Conservation (phyloP, 2,888 invertebrate species). For the Scaptomyza flava region DNA sequence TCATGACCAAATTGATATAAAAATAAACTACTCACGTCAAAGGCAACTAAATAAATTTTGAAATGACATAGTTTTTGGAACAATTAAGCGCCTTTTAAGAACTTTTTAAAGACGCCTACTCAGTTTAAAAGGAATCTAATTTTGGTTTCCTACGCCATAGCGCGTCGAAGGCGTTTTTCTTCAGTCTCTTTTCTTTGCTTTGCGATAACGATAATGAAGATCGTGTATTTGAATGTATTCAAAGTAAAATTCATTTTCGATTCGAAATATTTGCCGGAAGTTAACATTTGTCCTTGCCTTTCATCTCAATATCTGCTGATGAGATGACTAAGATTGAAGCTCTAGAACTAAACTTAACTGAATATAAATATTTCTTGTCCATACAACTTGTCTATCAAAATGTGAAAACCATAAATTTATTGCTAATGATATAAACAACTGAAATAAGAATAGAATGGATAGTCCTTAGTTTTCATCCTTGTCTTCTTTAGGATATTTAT, state of each 20-base stretch:
- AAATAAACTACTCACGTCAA: background rate
- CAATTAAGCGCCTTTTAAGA: too few relatives aligned
- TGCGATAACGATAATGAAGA: background rate
- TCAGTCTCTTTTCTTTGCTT: too few relatives aligned
- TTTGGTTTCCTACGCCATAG: too few relatives aligned
- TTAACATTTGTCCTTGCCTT: conserved; percentile 45
- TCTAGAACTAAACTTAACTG: background rate
- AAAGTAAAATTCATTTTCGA: background rate
- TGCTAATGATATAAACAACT: background rate
- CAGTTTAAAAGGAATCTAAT: background rate
- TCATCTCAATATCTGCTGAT: conserved; percentile 23
- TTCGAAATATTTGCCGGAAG: conserved; percentile 53
- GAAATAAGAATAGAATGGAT: background rate
- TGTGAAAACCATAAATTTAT: background rate
- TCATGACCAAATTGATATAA: background rate
- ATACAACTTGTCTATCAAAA: background rate
- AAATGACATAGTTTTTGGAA: background rate
- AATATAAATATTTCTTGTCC: background rate
- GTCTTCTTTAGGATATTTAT: background rate
- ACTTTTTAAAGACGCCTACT: conserved; percentile 3
- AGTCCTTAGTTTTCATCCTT: background rate
- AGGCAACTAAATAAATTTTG: conserved; percentile 2
- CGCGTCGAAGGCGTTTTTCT: too few relatives aligned
- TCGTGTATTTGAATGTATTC: background rate
- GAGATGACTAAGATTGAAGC: background rate